Conservation (phyloP, 2,888 invertebrate genomes). For the Tuberolachnus salignus region DNA sequence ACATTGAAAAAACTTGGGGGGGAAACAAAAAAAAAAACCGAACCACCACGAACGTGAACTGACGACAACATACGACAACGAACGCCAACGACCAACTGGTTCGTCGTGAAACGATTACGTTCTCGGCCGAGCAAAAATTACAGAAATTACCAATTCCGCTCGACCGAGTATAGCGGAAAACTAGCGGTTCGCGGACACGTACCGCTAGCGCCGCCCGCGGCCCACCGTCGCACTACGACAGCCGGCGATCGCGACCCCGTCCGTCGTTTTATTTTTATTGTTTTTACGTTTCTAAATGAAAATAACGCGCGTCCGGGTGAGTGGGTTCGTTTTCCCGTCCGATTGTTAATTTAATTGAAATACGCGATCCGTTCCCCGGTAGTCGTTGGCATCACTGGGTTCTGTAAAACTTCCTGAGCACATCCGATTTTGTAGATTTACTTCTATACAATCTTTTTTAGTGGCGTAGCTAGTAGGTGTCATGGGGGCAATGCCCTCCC, state of each 20-base stretch:
- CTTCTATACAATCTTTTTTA: too few relatives aligned
- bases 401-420: too few relatives aligned
- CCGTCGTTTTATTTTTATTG: too few relatives aligned
- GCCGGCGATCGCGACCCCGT: neutral
- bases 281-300: too few relatives aligned
- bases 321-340: too few relatives aligned
- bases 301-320: too few relatives aligned
- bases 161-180: constrained; percentile 44
- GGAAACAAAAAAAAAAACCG: neutral
- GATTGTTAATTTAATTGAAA: too few relatives aligned
- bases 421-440: too few relatives aligned
- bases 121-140: constrained; percentile 46
- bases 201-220: constrained; percentile 9
- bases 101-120: constrained; percentile 30
- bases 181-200: constrained; percentile 25
- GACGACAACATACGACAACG: neutral
- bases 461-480: too few relatives aligned
- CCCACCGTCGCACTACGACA: neutral
- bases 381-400: too few relatives aligned
- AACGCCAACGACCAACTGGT: constrained; percentile 50
- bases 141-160: constrained; percentile 31
- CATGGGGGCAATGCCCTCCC: too few relatives aligned
- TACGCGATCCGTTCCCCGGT: too few relatives aligned
- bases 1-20: neutral
- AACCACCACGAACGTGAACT: neutral